phyloP scores from a whole-genome alignment of 2,888 invertebrate genomes.

The Seira ritae region DNA sequence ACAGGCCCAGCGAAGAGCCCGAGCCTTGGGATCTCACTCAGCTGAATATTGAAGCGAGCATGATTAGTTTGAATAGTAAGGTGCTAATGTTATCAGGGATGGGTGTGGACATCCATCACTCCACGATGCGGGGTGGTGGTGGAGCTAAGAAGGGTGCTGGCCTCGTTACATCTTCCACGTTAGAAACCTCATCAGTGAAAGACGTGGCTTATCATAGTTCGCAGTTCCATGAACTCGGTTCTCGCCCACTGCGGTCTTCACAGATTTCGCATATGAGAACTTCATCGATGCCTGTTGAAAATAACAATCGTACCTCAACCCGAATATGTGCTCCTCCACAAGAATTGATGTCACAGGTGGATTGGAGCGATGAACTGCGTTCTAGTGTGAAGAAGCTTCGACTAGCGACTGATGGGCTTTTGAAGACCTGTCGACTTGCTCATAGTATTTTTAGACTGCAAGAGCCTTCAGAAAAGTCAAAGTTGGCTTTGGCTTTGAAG shows the following conservation, averaged over 20 bases:
- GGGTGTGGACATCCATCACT: conserved; percentile 77
- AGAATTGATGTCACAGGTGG: conserved; percentile 74
- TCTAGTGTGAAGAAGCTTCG: conserved; percentile 88
- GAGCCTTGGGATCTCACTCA: conserved; percentile 92
- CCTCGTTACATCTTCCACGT: no score
- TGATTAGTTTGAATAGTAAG: conserved; percentile 90
- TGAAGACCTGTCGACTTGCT: conserved; percentile 85
- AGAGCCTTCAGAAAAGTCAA: conserved; percentile 86
- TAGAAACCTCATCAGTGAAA: conserved; percentile 31
- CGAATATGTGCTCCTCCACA: neutral
- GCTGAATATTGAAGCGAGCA: conserved; percentile 90
- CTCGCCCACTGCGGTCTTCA: neutral
- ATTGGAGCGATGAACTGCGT: conserved; percentile 86
- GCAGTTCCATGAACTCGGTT: conserved; percentile 36
- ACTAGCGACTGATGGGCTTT: conserved; percentile 86
- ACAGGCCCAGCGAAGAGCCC: conserved; percentile 87
- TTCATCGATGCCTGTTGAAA: conserved; percentile 54
- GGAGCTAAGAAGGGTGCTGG: neutral
- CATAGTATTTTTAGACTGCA: conserved; percentile 90
- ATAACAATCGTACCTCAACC: conserved; percentile 31
- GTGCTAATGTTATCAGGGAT: conserved; percentile 87
- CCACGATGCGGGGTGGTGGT: conserved; percentile 22
- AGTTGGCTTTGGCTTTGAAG: conserved; percentile 83
- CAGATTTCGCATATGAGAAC: conserved; percentile 36
- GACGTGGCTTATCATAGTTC: conserved; percentile 56